These are phyloP conservation scores for Amphiura filiformis DNA, from an alignment of 35 echinoderm and acorn worm genomes.

Conservation along the genomic window DNA sequence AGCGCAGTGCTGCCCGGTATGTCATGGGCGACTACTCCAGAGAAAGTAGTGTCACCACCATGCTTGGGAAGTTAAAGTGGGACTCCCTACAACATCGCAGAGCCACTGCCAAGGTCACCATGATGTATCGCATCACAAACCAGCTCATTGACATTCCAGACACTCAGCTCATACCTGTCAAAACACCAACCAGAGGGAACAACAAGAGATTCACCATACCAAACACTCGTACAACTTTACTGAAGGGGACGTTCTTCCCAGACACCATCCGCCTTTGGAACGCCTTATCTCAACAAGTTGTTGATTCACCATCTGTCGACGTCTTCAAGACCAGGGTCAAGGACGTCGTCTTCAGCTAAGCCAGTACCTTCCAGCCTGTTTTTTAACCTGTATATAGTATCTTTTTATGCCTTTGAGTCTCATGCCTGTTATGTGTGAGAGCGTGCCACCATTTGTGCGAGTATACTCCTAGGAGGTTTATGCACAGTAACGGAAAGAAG, in stretches of 20 bases:
- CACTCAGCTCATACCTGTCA: slow-evolving; percentile 3
- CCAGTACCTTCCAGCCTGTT: too few species aligned
- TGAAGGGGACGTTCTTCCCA: slow-evolving; percentile 40
- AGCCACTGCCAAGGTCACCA: slow-evolving; percentile 20
- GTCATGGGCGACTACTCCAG: slow-evolving; percentile 31
- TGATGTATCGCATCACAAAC: slow-evolving; percentile 32
- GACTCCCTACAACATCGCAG: slow-evolving; percentile 32
- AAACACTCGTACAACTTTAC: slow-evolving; percentile 17
- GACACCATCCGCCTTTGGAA: slow-evolving; percentile 49
- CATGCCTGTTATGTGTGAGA: too few species aligned
- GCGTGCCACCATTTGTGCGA: too few species aligned
- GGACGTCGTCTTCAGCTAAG: too few species aligned
- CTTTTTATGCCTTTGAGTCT: too few species aligned
- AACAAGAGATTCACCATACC: slow-evolving; percentile 1
- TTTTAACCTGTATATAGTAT: too few species aligned
- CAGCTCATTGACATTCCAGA: slow-evolving; percentile 31
- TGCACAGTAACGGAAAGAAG: too few species aligned
- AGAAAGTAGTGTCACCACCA: slow-evolving; percentile 34
- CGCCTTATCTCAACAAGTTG: slow-evolving; percentile 9
- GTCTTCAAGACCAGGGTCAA: background rate
- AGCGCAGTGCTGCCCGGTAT: slow-evolving; percentile 23
- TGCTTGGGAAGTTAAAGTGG: slow-evolving; percentile 2
- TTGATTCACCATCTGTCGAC: slow-evolving; percentile 4
- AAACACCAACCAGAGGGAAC: slow-evolving; percentile 12
- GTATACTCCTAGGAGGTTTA: too few species aligned